These are phyloP conservation scores for Ceyx margarethae DNA, from an alignment of 2,113 vertebrate species.

Conservation along the genomic window DNA sequence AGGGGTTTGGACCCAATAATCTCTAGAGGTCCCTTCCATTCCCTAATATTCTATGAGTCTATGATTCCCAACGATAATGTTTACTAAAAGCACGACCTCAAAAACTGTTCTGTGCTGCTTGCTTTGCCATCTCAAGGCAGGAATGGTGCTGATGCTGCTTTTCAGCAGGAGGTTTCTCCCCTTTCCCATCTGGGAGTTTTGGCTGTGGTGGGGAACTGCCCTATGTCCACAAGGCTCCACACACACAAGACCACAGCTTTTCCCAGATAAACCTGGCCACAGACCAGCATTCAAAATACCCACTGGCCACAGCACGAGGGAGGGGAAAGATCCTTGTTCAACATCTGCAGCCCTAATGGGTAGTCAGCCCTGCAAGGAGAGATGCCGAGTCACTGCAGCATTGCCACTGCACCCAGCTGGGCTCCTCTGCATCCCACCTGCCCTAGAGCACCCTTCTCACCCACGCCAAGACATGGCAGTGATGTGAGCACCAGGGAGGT, in stretches of 20 bases:
- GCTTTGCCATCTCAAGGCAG: not conserved
- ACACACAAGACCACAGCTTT: rapidly evolving
- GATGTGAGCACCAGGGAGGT: rapidly evolving
- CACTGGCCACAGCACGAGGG: rapidly evolving
- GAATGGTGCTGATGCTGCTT: not conserved
- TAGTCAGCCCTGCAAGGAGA: not conserved
- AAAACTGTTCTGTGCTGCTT: not conserved
- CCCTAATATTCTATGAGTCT: too few relatives aligned
- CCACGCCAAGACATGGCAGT: rapidly evolving
- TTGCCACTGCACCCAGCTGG: not conserved
- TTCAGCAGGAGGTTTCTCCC: not conserved
- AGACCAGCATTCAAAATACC: not conserved
- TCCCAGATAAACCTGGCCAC: not conserved
- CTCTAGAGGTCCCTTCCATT: too few relatives aligned
- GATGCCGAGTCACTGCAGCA: not conserved
- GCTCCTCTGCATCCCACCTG: not conserved
- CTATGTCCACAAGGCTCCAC: not conserved
- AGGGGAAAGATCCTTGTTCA: not conserved
- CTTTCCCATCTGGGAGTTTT: not conserved
- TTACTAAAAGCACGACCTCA: not conserved
- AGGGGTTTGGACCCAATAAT: too few relatives aligned
- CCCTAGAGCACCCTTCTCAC: not conserved
- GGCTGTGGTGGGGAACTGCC: not conserved
- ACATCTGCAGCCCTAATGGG: not conserved
- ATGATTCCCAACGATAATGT: not conserved